Base-by-base conservation (phyloP, 2,888 invertebrate species). In the Hyalella azteca region DNA sequence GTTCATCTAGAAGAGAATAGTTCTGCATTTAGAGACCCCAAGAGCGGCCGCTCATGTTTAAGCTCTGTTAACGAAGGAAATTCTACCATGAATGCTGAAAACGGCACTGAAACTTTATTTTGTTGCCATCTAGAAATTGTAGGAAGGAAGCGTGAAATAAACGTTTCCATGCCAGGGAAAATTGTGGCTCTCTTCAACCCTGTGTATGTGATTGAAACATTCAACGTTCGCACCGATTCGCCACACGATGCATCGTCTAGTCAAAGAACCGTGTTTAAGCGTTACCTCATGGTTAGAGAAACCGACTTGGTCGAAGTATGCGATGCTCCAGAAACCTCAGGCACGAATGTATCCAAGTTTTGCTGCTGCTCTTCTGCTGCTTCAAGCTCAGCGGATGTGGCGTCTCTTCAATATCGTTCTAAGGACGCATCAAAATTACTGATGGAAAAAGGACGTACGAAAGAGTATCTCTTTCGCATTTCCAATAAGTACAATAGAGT, bases 151-250 rank as follows among this genome's bases (percentile, higher is more conserved):
- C 29, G 4, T 54, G 26, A 54, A 11, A 22, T 54, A 54, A 29
- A 54, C 22, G 9, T 29, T 22, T 26, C 54, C 22, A 26, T 54
- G 3, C 9, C 54, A 11, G 26, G 13, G 54, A 54, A 54, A 54
- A 54, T 54, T 26, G 54, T 54, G 26, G 54, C 54, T 26, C 54
- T 54, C 29, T 54, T 54, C 54, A 54, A 54, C 29, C 54, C 54
- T 54, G 19, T 54, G 11, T 29, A 26, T 26, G 54, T 54, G 13
- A 54, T 29, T 26, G 54, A 54, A 29, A 29, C 29, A 29, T 54
- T 54, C 26, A 5, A 54, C 7, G 54, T 54, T 13, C 29, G 7
- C 26, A 54, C 2, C 0, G 26, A 54, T 22, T 3, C 54, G 29
- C 7, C 26, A 26, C 3, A 2, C 1, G 29, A 54, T 9, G 1